Base-by-base conservation (phyloP, 2,797 vertebrate genomes). In the Sebastes wilsoni region DNA sequence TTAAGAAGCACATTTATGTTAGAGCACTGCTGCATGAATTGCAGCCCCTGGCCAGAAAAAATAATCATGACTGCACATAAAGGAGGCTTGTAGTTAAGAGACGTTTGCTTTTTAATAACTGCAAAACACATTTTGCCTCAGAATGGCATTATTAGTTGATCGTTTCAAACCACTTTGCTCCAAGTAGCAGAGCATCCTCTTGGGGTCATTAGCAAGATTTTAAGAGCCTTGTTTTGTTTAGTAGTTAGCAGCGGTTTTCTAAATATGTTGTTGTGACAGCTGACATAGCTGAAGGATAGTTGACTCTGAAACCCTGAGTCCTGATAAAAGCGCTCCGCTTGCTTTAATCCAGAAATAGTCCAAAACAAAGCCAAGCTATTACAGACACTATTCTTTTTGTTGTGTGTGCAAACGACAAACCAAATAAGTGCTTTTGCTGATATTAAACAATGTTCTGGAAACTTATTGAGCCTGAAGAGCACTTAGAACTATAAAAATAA, bases 301-400 rank as follows among this genome's bases (percentile, higher is more conserved):
- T 77, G 78, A 87, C 81, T 86, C 77, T 76, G 69, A 81, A 89
- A 83, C 72, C 66, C 75, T 7, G 16, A 75, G 67, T 79, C 66
- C 80, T 82, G 81, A 89, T 90, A 72, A 90, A 92, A 88, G 72
- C 12, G 3, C 68, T 85, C 46, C 52, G 54, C 72, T 71, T 79
- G 27, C 88, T 91, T 88, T 88, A 86, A 88, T 91, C 90, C 89
- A 88, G 68, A 93, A 93, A 93, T 92, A 90, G 85, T 88, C 86
- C 18, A 46, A 83, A 86, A 88, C 66, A 80, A 74, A 76, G 79
- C 87, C 66, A 34, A 32, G 81, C 72, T 59, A 42, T 75, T 75
- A 82, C 52, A 72, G 62, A 81, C 42, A 30, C 16, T 9, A 8
- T 38, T 83, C 34, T 77, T 80, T 87, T 42, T 75, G 62, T 69